Percentiles rank a stretch among this genome's conserved stretches.
These are phyloP conservation scores for Temnothorax nylanderi DNA, from an alignment of 1,140 invertebrate species.

Conservation along the genomic window DNA sequence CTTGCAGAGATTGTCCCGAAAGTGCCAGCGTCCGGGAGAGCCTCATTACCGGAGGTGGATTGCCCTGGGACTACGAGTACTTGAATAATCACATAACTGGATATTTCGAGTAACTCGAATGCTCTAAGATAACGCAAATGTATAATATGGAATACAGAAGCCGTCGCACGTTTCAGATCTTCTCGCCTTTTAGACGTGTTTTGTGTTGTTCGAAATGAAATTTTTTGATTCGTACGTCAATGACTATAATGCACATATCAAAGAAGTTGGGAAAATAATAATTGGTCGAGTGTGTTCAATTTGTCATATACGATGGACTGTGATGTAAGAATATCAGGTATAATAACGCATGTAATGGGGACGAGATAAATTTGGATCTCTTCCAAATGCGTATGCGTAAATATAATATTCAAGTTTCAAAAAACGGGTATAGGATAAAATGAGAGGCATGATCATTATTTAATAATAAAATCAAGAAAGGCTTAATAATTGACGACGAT, in stretches of 20 bases:
- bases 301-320: neutral
- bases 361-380: conserved; percentile 26
- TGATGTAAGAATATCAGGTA: neutral
- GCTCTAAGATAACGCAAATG: neutral
- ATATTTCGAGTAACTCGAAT: neutral
- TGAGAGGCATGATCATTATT: neutral
- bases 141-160: neutral
- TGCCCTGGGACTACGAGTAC: neutral
- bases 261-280: neutral
- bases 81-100: neutral
- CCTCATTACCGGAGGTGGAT: conserved; percentile 5
- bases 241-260: neutral
- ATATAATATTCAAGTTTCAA: neutral
- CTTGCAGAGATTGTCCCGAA: neutral
- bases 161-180: neutral
- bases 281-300: neutral
- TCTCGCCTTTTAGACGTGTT: neutral
- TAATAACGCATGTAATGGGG: neutral
- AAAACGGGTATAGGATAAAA: neutral
- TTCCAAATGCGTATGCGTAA: neutral
- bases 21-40: neutral
- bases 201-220: neutral
- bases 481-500: neutral
- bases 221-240: neutral
- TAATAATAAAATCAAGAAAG: neutral